Evolutionary conservation across 2,888 invertebrate species (phyloP).

Genomic region (Myopa tessellatipennis): DNA sequence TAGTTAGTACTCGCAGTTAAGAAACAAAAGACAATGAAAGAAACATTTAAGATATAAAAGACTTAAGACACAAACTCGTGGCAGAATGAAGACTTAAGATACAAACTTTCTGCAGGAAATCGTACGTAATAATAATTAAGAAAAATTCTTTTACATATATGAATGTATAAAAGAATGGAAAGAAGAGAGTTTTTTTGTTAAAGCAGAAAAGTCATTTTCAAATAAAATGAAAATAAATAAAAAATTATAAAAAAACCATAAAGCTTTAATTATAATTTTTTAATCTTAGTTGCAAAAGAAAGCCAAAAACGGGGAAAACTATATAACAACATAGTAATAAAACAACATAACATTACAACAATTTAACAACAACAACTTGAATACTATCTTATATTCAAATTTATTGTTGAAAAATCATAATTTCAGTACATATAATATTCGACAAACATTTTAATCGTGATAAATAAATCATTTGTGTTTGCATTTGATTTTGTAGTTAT

Average conservation of each 20-base stretch:
- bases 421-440: no score
- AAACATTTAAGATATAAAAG: neutral
- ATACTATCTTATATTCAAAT: no score
- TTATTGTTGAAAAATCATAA: no score
- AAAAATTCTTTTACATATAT: no score
- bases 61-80: neutral
- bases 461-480: no score
- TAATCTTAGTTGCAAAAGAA: neutral
- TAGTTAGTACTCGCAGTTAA: no score
- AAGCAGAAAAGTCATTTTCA: neutral
- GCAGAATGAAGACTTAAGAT: neutral
- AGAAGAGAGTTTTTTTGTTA: neutral
- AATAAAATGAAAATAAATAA: neutral
- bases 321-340: neutral
- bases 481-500: neutral
- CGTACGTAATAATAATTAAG: no score
- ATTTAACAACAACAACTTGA: no score
- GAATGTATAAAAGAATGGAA: no score
- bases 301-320: neutral
- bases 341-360: neutral
- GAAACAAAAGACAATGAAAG: no score
- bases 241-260: neutral
- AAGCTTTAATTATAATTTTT: neutral
- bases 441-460: no score
- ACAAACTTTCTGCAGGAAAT: neutral